These are phyloP conservation scores for Crotalus helleri DNA, from an alignment of 2,113 vertebrate genomes.

Conservation along the genomic window DNA sequence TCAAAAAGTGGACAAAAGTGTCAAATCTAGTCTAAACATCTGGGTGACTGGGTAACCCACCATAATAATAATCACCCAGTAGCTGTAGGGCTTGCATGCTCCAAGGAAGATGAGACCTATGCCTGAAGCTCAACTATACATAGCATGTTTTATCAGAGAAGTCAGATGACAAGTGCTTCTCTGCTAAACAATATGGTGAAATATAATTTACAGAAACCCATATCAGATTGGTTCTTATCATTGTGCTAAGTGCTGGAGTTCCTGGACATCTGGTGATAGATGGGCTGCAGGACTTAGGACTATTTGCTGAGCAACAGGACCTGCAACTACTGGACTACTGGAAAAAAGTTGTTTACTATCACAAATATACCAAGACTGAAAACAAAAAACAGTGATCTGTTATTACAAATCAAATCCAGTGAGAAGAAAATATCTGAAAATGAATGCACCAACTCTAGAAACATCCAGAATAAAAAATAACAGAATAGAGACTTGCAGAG, in stretches of 20 bases:
- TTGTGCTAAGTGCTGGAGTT: background rate
- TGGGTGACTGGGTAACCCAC: background rate
- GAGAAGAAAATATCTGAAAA: background rate
- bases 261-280: background rate
- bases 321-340: background rate
- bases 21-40: background rate
- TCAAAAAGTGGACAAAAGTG: background rate
- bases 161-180: background rate
- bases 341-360: background rate
- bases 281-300: background rate
- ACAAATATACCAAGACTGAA: background rate
- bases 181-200: background rate
- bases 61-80: background rate
- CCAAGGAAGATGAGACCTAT: background rate
- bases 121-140: background rate
- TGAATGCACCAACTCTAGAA: background rate
- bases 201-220: background rate
- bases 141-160: background rate
- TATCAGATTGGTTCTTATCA: background rate
- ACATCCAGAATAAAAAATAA: background rate
- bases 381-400: background rate
- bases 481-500: background rate
- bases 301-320: background rate
- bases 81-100: background rate
- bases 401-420: background rate